Base-by-base conservation (phyloP, 2,797 vertebrate genomes). In the Scomberomorus guttatus region DNA sequence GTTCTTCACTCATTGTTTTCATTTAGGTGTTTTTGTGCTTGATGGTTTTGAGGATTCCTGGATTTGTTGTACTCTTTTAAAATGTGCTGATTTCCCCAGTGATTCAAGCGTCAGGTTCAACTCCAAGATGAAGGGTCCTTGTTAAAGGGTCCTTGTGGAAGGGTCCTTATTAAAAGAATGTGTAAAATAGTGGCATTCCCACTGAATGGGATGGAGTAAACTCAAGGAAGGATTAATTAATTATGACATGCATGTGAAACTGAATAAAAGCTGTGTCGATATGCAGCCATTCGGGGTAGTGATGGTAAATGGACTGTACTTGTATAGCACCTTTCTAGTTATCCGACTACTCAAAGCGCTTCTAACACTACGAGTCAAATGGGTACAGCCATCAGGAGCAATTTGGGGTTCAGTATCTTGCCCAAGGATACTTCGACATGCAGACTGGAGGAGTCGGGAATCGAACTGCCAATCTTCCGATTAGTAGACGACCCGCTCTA, bases 1-100 rank as follows among this genome's bases (percentile, higher is more conserved):
- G 42, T 78, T 32, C 70, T 87, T 75, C 7, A 1, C 34, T 51
- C 14, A 5, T 39, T 80, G 60, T 56, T 34, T 62, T 61, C 58
- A 71, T 17, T 34, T 25, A 13, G 22, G 11, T 27, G 62, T 58
- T 44, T 61, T 54, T 14, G 39, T 50, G 27, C 18, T 22, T 4
- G 25, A 12, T 51, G 13, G 29, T 59, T 66, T 5, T 58, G 17
- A 37, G 15, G 12, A 25, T 50, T 51, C 15, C 22, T 15, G 29
- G 15, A 8, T 25, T 6, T 34, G 5, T 13, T 27, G 10, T 63
- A 22, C 15, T 27, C 60, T 20, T 13, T 27, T 25, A 3, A 72
- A 58, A 59, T 48, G 29, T 46, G 34, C 34, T 68, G 9, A 22
- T 57, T 63, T 44, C 37, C 51, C 32, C 44, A 66, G 42, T 29